Evolutionary conservation across 2,113 vertebrate genomes (phyloP).

Genomic region (Trogon surrucura): DNA sequence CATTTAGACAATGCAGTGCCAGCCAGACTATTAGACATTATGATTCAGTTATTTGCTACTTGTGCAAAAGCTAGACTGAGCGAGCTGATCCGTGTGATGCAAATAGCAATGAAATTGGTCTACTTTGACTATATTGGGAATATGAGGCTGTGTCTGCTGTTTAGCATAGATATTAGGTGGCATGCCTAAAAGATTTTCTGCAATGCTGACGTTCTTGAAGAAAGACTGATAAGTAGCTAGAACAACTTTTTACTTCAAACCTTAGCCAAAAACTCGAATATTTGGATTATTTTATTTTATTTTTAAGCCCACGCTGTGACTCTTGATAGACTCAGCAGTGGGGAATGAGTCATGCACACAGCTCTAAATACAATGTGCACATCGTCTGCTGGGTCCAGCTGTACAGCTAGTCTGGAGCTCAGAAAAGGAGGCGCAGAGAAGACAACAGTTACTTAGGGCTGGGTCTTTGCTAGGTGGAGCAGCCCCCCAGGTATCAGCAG

Average conservation of each 20-base stretch:
- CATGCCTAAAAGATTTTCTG: not conserved
- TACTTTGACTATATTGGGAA: constrained; percentile 70
- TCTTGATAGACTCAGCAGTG: not conserved
- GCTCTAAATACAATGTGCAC: not conserved
- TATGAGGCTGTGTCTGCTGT: not conserved
- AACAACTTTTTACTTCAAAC: not conserved
- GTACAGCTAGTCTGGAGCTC: not conserved
- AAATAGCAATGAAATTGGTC: constrained; percentile 69
- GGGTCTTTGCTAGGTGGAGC: not conserved
- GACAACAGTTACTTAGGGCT: not conserved
- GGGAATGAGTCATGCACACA: not conserved
- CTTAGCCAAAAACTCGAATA: not conserved
- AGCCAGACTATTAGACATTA: constrained; percentile 63
- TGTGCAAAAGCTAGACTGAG: constrained; percentile 72
- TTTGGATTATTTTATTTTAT: not conserved
- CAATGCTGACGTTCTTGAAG: not conserved
- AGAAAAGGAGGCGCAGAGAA: not conserved
- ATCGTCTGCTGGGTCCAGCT: not conserved
- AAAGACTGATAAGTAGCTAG: not conserved
- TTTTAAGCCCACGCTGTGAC: not conserved
- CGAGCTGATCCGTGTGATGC: constrained; percentile 64
- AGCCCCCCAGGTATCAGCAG: not conserved
- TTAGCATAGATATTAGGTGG: not conserved
- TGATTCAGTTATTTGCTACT: constrained; percentile 71
- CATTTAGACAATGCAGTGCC: constrained; percentile 67